phyloP scores from a whole-genome alignment of 2,113 vertebrate genomes.

The Plecturocebus donacophilus region DNA sequence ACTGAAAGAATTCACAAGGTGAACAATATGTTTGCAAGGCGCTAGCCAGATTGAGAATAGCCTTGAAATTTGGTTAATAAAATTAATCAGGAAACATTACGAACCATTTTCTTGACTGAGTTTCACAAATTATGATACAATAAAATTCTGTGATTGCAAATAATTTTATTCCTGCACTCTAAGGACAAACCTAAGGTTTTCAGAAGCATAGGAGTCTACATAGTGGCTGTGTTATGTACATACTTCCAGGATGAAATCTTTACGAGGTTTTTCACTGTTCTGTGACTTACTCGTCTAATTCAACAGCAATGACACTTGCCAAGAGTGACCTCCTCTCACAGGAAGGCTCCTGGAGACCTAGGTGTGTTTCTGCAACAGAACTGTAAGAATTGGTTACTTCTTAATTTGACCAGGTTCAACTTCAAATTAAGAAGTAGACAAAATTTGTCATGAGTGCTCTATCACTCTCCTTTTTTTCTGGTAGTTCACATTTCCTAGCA shows the following conservation, averaged over 20 bases:
- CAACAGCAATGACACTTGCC: neutral
- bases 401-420: neutral
- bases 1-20: neutral
- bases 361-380: neutral
- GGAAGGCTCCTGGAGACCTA: neutral
- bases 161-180: neutral
- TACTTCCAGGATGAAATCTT: neutral
- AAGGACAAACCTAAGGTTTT: neutral
- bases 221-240: neutral
- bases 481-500: neutral
- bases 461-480: neutral
- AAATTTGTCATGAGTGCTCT: neutral
- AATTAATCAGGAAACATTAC: neutral
- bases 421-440: neutral
- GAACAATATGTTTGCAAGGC: slow-evolving; percentile 18
- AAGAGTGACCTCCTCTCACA: neutral
- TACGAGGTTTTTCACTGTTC: neutral
- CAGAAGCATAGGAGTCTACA: neutral
- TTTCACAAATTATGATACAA: neutral
- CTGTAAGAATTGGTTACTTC: neutral
- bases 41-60: slow-evolving; percentile 11
- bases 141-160: neutral
- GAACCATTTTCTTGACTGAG: neutral
- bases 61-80: slow-evolving; percentile 31
- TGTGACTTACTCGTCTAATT: neutral